Conservation (phyloP, 2,797 vertebrate species). For the Pterois miles region DNA sequence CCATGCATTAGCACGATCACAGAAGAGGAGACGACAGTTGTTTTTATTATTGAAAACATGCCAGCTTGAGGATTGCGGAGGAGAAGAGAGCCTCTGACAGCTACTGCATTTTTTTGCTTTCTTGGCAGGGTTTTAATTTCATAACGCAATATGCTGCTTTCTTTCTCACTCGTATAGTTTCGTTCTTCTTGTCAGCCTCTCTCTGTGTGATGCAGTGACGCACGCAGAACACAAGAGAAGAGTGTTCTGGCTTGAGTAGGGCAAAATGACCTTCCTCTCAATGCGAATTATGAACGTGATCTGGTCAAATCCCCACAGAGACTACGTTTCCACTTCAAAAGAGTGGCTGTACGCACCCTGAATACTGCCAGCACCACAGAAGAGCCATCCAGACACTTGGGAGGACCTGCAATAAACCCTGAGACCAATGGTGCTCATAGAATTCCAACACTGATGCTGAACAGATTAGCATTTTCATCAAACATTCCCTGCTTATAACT, state of each 20-base stretch:
- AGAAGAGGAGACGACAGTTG: conserved; percentile 30
- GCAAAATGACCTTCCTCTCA: conserved; percentile 70
- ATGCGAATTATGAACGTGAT: conserved; percentile 72
- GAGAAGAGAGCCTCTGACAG: conserved; percentile 6
- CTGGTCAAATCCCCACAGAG: conserved; percentile 77
- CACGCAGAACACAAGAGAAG: background rate
- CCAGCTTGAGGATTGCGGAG: conserved; percentile 31
- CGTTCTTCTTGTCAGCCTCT: background rate
- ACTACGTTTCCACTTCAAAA: conserved; percentile 77
- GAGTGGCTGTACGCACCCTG: conserved; percentile 70
- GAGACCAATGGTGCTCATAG: conserved; percentile 48
- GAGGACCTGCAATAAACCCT: conserved; percentile 58
- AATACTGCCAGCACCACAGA: conserved; percentile 64
- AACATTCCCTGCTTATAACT: background rate
- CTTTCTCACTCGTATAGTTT: background rate
- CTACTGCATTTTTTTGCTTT: conserved; percentile 4
- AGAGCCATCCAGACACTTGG: conserved; percentile 57
- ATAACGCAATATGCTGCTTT: background rate
- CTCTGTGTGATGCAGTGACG: background rate
- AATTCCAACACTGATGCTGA: conserved; percentile 22
- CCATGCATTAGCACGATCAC: conserved; percentile 22
- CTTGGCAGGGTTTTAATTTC: conserved; percentile 23
- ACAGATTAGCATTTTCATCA: background rate
- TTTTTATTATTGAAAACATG: conserved; percentile 51
- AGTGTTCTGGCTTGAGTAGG: conserved; percentile 53